Percentiles rank a stretch among this genome's conserved stretches.
Conservation (phyloP, 1,140 invertebrate genomes). For the Bacillus rossius region DNA sequence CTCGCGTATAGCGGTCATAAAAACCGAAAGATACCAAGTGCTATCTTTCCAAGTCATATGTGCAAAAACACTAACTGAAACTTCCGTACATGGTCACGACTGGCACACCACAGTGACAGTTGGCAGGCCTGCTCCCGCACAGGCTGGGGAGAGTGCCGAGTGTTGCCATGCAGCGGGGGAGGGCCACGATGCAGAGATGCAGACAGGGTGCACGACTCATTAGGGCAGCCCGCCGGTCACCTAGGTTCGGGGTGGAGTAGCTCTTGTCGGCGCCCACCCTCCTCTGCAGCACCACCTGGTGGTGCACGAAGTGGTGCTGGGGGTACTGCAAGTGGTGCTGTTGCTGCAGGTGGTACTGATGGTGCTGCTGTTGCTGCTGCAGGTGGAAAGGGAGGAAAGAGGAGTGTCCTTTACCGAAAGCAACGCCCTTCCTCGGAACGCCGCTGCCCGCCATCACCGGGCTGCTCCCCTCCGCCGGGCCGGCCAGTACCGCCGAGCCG, state of each 20-base stretch:
- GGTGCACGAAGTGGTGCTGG: not conserved
- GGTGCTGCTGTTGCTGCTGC: constrained; percentile 18
- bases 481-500: not conserved
- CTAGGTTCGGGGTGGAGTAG: constrained; percentile 87
- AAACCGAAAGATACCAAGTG: too few species aligned
- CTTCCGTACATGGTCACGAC: too few species aligned
- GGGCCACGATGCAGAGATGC: not conserved
- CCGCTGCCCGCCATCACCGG: constrained; percentile 25
- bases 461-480: constrained; percentile 11
- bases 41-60: too few species aligned
- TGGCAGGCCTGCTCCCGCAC: not conserved
- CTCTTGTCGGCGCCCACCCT: constrained; percentile 48
- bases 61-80: too few species aligned
- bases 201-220: constrained; percentile 6
- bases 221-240: constrained; percentile 44
- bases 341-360: not conserved
- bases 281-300: not conserved
- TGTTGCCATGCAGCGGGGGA: not conserved
- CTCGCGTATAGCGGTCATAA: too few species aligned
- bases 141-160: not conserved
- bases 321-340: not conserved
- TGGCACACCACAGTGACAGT: too few species aligned
- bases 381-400: constrained; percentile 48
- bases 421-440: constrained; percentile 50
- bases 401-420: constrained; percentile 63